Evolutionary conservation across 2,113 vertebrate species (phyloP).

Genomic region (Alethe diademata): DNA sequence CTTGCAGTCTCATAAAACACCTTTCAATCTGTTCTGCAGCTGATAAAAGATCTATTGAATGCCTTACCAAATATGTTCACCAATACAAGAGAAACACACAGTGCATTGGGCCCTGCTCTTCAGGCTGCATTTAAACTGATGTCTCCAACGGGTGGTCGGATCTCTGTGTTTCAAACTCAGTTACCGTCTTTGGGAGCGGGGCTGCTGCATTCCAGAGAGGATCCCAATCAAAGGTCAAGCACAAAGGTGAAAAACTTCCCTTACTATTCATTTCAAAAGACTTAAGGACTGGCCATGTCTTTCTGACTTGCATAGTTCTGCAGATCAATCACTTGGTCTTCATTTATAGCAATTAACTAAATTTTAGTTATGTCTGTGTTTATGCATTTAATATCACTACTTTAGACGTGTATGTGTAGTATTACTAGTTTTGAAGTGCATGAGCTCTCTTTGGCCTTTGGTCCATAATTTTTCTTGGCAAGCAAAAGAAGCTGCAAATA

Average conservation of each 20-base stretch:
- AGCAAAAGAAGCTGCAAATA: background rate
- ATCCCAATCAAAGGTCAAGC: conserved; percentile 94
- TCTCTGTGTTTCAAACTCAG: conserved; percentile 95
- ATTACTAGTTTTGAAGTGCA: background rate
- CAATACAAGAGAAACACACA: conserved; percentile 90
- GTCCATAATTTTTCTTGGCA: background rate
- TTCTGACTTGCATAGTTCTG: background rate
- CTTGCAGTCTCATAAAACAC: background rate
- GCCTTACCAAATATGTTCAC: conserved; percentile 90
- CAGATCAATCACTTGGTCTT: background rate
- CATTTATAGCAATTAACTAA: background rate
- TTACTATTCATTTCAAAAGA: background rate
- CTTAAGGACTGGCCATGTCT: background rate
- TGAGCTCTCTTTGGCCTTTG: background rate
- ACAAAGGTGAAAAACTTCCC: conserved; percentile 81
- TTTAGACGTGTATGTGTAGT: background rate
- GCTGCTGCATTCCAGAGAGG: conserved; percentile 89
- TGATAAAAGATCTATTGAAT: conserved; percentile 90
- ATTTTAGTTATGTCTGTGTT: background rate
- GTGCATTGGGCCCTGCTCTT: conserved; percentile 90
- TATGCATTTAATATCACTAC: background rate
- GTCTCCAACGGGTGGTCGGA: conserved; percentile 91
- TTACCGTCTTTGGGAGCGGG: conserved; percentile 90
- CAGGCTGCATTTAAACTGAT: conserved; percentile 96
- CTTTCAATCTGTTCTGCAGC: conserved; percentile 73